A percentile compares a stretch with the other conserved stretches of the same genome.
These are phyloP conservation scores for Diarsia mendica DNA, from an alignment of 2,888 invertebrate species.

Conservation along the genomic window DNA sequence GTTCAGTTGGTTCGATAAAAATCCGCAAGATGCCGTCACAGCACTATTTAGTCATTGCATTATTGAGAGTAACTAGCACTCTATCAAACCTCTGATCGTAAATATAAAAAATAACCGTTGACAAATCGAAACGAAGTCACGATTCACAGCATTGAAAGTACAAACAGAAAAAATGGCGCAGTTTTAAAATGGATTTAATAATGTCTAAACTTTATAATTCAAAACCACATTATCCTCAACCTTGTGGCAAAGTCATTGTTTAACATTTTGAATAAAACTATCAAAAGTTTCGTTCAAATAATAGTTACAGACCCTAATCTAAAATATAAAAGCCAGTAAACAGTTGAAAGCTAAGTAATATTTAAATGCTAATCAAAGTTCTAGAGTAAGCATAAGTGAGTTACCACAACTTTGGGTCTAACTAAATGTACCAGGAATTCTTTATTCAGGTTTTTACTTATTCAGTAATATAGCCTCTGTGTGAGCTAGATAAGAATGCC, in stretches of 20 bases:
- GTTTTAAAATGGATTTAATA: neutral
- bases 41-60: no score
- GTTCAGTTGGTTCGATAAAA: no score
- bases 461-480: constrained; percentile 11
- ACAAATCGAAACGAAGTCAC: neutral
- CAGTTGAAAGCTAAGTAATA: constrained; percentile 45
- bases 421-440: constrained; percentile 47
- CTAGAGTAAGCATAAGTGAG: constrained; percentile 55
- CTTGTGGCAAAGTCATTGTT: neutral
- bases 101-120: neutral
- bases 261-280: constrained; percentile 10
- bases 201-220: neutral
- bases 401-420: constrained; percentile 46
- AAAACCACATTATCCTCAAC: constrained; percentile 4
- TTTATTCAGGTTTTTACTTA: constrained; percentile 39
- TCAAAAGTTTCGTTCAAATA: constrained; percentile 19
- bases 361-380: constrained; percentile 67
- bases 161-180: neutral
- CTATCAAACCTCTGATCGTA: neutral
- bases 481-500: constrained; percentile 15
- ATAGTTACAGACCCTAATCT: constrained; percentile 25
- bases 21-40: no score
- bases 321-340: constrained; percentile 35
- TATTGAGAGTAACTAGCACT: neutral
- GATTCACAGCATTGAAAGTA: neutral